Percentiles rank a stretch among this genome's conserved stretches.
These are phyloP conservation scores for Cataglyphis hispanica DNA, from an alignment of 1,140 invertebrate species.

Conservation along the genomic window DNA sequence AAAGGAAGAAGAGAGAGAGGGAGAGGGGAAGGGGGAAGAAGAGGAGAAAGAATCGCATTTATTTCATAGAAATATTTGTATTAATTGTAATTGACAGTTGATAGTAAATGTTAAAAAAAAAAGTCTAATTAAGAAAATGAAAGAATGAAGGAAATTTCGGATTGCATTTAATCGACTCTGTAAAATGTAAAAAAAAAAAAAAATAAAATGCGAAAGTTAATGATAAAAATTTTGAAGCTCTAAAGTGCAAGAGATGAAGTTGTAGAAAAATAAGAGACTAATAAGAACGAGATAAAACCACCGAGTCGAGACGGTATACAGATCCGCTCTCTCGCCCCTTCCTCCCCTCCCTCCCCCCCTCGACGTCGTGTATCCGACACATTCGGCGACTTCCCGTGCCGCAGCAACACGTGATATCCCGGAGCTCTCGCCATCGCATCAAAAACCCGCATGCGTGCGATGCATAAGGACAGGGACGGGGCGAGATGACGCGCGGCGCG, in stretches of 20 bases:
- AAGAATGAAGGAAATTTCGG: not conserved
- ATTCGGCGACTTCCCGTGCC: conserved; percentile 31
- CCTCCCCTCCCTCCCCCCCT: not conserved
- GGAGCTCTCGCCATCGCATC: conserved; percentile 12
- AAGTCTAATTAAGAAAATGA: not conserved
- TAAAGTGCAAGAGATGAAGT: not conserved
- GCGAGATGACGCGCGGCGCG: conserved; percentile 27
- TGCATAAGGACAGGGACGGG: conserved; percentile 44
- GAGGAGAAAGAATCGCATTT: not conserved
- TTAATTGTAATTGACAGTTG: not conserved
- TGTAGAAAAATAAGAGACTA: not conserved
- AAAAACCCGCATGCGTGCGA: conserved; percentile 60
- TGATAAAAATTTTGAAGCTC: not conserved
- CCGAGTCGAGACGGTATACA: not conserved
- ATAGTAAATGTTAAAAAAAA: not conserved
- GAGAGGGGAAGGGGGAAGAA: no score
- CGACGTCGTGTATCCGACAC: not conserved
- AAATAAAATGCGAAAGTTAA: not conserved
- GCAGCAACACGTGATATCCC: conserved; percentile 56
- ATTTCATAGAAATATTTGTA: not conserved
- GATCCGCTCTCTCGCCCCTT: not conserved
- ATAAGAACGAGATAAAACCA: not conserved
- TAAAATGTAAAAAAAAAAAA: no score
- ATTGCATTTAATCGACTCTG: not conserved
- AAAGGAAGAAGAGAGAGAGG: no score